Evolutionary conservation across 2,113 vertebrate genomes (phyloP).

Genomic region (Phalacrocorax pelagicus): DNA sequence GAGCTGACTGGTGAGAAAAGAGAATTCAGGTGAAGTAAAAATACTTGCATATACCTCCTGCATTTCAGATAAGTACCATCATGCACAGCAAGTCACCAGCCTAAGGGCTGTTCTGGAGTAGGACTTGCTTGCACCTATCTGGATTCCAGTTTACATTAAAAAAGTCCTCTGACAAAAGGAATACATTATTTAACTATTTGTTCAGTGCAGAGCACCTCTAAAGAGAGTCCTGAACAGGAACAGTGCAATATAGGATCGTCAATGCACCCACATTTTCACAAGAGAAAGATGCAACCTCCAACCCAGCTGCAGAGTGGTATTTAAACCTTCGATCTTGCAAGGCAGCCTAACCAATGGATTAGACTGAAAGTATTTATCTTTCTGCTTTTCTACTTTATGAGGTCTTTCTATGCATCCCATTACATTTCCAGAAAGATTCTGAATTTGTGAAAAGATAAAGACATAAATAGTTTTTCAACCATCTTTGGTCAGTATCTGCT

Average conservation of each 20-base stretch:
- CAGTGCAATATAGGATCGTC: neutral
- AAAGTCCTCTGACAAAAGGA: neutral
- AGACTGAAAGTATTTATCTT: neutral
- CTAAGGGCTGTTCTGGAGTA: neutral
- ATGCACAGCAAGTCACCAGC: neutral
- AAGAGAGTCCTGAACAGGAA: neutral
- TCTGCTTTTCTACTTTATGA: neutral
- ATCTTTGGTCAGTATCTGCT: neutral
- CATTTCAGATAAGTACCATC: neutral
- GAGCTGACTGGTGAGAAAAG: neutral
- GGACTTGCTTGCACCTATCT: neutral
- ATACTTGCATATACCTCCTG: neutral
- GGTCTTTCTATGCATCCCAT: neutral
- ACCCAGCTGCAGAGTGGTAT: neutral
- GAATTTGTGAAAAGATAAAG: neutral
- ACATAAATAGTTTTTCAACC: neutral
- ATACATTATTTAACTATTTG: neutral
- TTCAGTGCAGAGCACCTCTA: neutral
- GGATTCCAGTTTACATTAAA: neutral
- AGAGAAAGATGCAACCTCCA: neutral
- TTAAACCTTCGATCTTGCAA: neutral
- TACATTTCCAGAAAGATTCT: neutral
- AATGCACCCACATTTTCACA: neutral
- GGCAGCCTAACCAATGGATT: neutral
- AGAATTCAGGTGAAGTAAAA: neutral